phyloP scores from a whole-genome alignment of 2,113 vertebrate genomes.

The Labeo rohita region DNA sequence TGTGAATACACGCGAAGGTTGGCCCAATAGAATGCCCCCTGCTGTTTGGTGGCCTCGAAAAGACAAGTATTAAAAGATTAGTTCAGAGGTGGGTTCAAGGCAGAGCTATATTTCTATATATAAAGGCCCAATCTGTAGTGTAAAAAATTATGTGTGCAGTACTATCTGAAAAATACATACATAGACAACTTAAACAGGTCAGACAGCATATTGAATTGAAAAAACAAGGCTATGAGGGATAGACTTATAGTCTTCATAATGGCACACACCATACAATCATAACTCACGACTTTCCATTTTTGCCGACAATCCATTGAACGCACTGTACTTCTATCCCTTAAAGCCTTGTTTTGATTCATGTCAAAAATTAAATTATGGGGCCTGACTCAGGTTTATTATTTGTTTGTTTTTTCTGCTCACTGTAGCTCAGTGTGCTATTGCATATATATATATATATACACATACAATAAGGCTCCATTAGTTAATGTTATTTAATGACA shows the following conservation, averaged over 20 bases:
- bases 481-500: no score
- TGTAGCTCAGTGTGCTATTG: not conserved
- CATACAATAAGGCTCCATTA: no score
- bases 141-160: not conserved
- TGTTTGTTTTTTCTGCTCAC: not conserved
- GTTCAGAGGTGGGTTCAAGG: not conserved
- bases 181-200: not conserved
- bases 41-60: conserved; percentile 49
- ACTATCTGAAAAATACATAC: not conserved
- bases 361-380: not conserved
- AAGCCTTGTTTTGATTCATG: not conserved
- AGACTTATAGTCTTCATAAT: not conserved
- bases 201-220: not conserved
- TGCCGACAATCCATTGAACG: not conserved
- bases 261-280: not conserved
- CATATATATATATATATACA: no score
- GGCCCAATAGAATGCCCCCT: conserved; percentile 61
- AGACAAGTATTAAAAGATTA: not conserved
- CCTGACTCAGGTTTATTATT: not conserved
- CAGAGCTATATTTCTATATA: no score
- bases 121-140: not conserved
- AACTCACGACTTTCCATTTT: not conserved
- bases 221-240: not conserved
- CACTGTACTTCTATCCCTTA: not conserved
- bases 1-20: conserved; percentile 33